Conservation (phyloP, 2,888 invertebrate species). For the Aleiodes testaceus region DNA sequence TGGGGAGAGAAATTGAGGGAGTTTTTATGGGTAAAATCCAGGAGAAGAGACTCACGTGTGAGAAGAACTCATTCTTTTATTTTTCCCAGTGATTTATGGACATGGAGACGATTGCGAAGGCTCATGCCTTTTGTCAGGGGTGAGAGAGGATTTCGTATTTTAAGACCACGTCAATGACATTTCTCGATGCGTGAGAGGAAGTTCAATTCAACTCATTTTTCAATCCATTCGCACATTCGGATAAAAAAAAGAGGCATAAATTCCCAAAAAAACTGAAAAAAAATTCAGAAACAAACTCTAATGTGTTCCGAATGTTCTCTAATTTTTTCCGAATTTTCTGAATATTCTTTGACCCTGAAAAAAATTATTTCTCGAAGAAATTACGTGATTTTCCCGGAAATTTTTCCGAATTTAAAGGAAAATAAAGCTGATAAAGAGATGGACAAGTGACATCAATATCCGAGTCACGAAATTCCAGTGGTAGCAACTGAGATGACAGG, state of each 20-base stretch:
- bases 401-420: background rate
- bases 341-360: background rate
- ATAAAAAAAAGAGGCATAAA: background rate
- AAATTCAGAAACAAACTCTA: too few relatives aligned
- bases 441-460: constrained; percentile 69
- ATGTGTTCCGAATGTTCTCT: too few relatives aligned
- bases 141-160: constrained; percentile 13
- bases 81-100: constrained; percentile 49
- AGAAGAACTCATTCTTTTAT: constrained; percentile 35
- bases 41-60: constrained; percentile 34
- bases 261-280: too few relatives aligned
- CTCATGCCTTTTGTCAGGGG: constrained; percentile 11
- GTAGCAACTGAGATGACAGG: constrained; percentile 38
- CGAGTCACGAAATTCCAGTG: constrained; percentile 67
- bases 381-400: constrained; percentile 12
- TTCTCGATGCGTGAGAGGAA: constrained; percentile 21
- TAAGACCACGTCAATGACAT: constrained; percentile 43
- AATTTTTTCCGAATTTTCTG: too few relatives aligned
- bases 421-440: constrained; percentile 34
- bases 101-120: constrained; percentile 46
- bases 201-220: constrained; percentile 8
- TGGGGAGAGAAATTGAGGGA: constrained; percentile 41
- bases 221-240: background rate
- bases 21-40: constrained; percentile 11
- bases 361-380: background rate